These are phyloP conservation scores for Larimichthys crocea DNA, from an alignment of 2,113 vertebrate species.

Conservation along the genomic window DNA sequence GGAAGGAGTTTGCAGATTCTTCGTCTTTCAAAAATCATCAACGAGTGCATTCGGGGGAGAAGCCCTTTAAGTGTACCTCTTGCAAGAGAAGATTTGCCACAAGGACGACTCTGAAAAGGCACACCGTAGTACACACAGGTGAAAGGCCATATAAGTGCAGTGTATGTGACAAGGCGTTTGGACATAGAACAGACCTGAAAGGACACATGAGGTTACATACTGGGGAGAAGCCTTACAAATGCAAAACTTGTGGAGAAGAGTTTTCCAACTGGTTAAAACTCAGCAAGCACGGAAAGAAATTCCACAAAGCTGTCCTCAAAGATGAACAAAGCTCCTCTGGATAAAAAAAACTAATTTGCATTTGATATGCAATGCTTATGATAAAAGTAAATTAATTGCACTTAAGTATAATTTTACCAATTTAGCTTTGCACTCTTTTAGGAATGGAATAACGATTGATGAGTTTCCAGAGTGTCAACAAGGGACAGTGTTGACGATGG, in stretches of 20 bases:
- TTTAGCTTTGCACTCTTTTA: background rate
- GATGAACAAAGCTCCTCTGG: background rate
- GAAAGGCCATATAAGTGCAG: slow-evolving; percentile 60
- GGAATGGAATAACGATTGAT: too few relatives aligned
- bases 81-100: slow-evolving; percentile 59
- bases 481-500: background rate
- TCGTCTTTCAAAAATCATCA: slow-evolving; percentile 56
- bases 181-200: slow-evolving; percentile 39
- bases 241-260: slow-evolving; percentile 34
- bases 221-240: slow-evolving; percentile 60
- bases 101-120: slow-evolving; percentile 43
- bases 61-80: slow-evolving; percentile 52
- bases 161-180: slow-evolving; percentile 43
- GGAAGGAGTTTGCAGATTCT: slow-evolving; percentile 52
- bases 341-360: background rate
- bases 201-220: slow-evolving; percentile 56
- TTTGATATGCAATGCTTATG: background rate
- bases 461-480: too few relatives aligned
- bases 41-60: slow-evolving; percentile 66
- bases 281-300: slow-evolving; percentile 38
- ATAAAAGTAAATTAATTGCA: background rate
- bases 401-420: background rate
- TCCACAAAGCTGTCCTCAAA: background rate
- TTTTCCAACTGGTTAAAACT: slow-evolving; percentile 63
- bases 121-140: slow-evolving; percentile 57